Base-by-base conservation (phyloP, 2,113 vertebrate species). In the Melanotaenia duboulayi region DNA sequence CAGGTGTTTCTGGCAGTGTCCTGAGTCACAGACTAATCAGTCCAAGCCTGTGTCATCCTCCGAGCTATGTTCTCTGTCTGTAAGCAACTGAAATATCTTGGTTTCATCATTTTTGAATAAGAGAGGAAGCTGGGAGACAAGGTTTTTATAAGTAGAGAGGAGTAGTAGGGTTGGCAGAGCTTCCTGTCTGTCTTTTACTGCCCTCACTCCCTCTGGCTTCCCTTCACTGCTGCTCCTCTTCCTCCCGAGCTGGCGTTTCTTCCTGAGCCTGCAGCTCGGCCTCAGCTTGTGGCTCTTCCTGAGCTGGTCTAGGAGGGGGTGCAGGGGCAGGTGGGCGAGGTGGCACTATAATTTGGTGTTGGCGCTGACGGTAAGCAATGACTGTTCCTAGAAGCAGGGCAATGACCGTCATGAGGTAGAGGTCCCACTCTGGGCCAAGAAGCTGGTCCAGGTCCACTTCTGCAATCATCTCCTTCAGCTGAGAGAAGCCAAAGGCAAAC, bases 341-440 rank as follows among this genome's bases (percentile, higher is more conserved):
- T 32, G 91, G 84, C 74, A 92, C 72, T 78, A 96, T 79, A 49
- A 95, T 96, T 54, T 97, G 98, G 71, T 98, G 97, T 19, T 99
- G 98, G 64, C 97, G 93, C 83, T 99, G 97, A 51, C 97, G 93
- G 86, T 99, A 99, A 50, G 97, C 98, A 58, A 99, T 97, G 59
- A 99, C 95, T 13, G 97, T 98, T 72, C 97, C 97, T 70, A 99
- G 76, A 9, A 99, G 94, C 86, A 99, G 89, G 0, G 97, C 96
- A 14, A 99, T 97, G 89, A 99, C 95, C 0, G 96, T 99, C 97
- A 99, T 99, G 91, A 99, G 96, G 93, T 99, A 99, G 82, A 99
- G 96, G 90, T 99, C 98, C 98, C 98, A 99, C 90, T 99, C 98
- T 0, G 97, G 97, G 48, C 97, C 98, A 83, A 99, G 88, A 17